Conservation (phyloP, 2,797 vertebrate genomes). For the Melanotaenia trifasciata region DNA sequence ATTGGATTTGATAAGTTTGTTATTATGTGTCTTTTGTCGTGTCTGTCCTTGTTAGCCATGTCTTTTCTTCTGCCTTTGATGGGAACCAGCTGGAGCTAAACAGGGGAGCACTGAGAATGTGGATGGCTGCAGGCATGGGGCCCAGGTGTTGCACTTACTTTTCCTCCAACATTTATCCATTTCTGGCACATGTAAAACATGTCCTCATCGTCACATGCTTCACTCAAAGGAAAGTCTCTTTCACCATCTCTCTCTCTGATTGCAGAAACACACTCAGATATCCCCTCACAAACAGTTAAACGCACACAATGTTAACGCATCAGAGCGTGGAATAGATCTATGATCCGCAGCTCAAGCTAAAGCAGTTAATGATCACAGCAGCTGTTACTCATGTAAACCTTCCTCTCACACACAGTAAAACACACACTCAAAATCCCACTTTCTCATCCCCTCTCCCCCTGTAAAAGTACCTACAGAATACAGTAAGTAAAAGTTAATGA, state of each 20-base stretch:
- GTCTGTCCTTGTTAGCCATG: slow-evolving; percentile 27
- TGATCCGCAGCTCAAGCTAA: slow-evolving; percentile 55
- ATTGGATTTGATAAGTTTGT: neutral
- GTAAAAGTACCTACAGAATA: slow-evolving; percentile 2
- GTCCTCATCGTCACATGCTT: slow-evolving; percentile 13
- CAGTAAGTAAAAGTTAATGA: neutral
- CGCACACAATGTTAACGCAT: slow-evolving; percentile 43
- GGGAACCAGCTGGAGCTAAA: slow-evolving; percentile 63
- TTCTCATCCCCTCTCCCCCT: slow-evolving; percentile 18
- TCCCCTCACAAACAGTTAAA: slow-evolving; percentile 41
- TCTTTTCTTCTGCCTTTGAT: slow-evolving; percentile 38
- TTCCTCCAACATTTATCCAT: slow-evolving; percentile 13
- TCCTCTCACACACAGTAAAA: slow-evolving; percentile 22
- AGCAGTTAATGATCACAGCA: slow-evolving; percentile 79
- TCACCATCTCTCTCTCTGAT: slow-evolving; percentile 51
- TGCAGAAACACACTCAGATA: slow-evolving; percentile 52
- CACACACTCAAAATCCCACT: slow-evolving; percentile 25
- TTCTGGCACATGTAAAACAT: neutral
- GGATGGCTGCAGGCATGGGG: slow-evolving; percentile 39
- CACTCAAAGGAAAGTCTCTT: slow-evolving; percentile 45
- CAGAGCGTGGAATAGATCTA: slow-evolving; percentile 48
- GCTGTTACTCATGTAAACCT: slow-evolving; percentile 81
- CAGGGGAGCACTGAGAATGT: slow-evolving; percentile 40
- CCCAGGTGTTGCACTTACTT: slow-evolving; percentile 50
- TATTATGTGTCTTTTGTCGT: slow-evolving; percentile 4